Base-by-base conservation (phyloP, 2,888 invertebrate genomes). In the Limnephilus marmoratus region DNA sequence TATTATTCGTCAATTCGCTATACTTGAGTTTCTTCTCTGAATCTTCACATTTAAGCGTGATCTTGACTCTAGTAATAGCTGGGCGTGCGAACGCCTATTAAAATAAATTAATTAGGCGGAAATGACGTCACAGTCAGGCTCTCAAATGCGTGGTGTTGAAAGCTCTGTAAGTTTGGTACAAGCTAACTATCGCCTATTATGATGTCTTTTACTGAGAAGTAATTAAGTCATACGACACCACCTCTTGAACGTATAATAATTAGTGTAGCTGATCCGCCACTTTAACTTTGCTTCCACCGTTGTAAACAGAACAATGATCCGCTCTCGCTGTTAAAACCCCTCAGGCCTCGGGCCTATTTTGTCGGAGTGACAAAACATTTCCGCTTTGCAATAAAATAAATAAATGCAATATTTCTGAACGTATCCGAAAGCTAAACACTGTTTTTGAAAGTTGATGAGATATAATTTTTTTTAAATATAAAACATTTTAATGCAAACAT, bases 41-140 rank as follows among this genome's bases (percentile, higher is more conserved):
- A 45, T 29, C 45, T 45, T 41, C 41, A 45, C 24, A 68, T 24
- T 68, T 24, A 68, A 68, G 24, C 11, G n/a, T 15, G n/a, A 86
- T 49, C 86, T 29, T 13, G 86, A 86, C 86, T 24, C 13, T 3
- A 29, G 53, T 87, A 37, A 49, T 49, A 29, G 49, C 29, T n/a
- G 86, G 86, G 83, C 83, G 83, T 83, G 83, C 34, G 24, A 83
- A 34, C 83, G 34, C 37, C 18, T 37, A 83, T 41, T 83, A 24
- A 83, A 41, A 37, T 37, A 2, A 18, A 41, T 83, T 83, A 83
- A 83, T 83, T 18, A 24, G 24, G 24, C 34, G 83, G 83, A 83
- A 34, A 83, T 83, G 83, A 83, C 83, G 18, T 34, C 18, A 15
- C 34, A 83, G 24, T 68, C 68, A 9, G 7, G 7, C 24, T 68